These are phyloP conservation scores for Phrynocephalus versicolor DNA, from an alignment of 2,113 vertebrate genomes.

Conservation along the genomic window DNA sequence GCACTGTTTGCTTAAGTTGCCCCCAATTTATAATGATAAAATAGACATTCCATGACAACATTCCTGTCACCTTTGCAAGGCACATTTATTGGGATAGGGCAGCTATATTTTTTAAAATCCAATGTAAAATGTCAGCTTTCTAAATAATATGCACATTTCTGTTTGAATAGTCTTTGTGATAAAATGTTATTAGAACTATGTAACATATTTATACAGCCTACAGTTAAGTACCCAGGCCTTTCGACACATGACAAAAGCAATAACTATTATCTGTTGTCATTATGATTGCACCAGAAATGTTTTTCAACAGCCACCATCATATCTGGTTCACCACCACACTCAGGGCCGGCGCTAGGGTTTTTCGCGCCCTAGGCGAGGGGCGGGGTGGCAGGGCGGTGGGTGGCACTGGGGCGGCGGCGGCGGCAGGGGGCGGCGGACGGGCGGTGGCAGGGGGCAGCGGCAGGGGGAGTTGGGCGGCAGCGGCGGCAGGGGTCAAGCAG, in stretches of 20 bases:
- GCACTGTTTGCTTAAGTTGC: slow-evolving; percentile 57
- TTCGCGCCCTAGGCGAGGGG: too few species aligned
- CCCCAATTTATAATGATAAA: slow-evolving; percentile 47
- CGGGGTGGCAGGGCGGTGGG: too few species aligned
- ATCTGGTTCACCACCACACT: background rate
- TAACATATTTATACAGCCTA: background rate
- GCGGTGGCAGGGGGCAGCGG: too few species aligned
- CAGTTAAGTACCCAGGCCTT: background rate
- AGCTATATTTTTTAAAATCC: slow-evolving; percentile 44
- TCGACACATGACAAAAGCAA: background rate
- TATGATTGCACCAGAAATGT: background rate
- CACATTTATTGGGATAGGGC: slow-evolving; percentile 30
- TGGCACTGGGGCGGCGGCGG: too few species aligned
- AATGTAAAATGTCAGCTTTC: slow-evolving; percentile 29
- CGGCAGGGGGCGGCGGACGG: too few species aligned
- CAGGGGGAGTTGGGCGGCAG: too few species aligned
- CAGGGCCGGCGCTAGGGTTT: too few species aligned
- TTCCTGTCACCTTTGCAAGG: slow-evolving; percentile 50
- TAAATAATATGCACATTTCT: slow-evolving; percentile 35
- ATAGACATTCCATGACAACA: slow-evolving; percentile 42
- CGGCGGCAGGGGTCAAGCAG: too few species aligned
- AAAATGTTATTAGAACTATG: slow-evolving; percentile 22
- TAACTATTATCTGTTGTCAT: background rate
- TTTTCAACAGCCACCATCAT: background rate
- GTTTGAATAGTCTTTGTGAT: slow-evolving; percentile 28